phyloP scores from a whole-genome alignment of 2,888 invertebrate species.

The Microplitis deprimator region DNA sequence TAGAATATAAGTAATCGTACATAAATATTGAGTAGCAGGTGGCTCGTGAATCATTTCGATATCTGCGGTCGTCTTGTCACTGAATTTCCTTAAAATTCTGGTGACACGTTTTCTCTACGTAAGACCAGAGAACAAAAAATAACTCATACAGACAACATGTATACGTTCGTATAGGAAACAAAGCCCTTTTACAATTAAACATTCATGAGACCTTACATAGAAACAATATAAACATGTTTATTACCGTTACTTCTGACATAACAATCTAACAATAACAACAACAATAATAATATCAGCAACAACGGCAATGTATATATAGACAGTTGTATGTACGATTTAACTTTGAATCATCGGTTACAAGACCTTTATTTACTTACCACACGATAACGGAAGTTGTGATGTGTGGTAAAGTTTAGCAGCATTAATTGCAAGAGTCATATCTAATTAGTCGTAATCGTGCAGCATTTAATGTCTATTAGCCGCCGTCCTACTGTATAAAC shows the following conservation, averaged over 20 bases:
- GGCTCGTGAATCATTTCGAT: conserved; percentile 45
- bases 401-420: neutral
- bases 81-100: conserved; percentile 8
- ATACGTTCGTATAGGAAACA: neutral
- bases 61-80: conserved; percentile 19
- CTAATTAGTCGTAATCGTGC: conserved; percentile 30
- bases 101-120: neutral
- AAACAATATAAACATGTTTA: conserved; percentile 18
- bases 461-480: conserved; percentile 32
- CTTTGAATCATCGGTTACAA: neutral
- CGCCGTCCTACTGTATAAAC: conserved; percentile 14
- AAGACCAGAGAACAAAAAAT: neutral
- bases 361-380: neutral
- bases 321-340: neutral
- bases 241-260: conserved; percentile 26
- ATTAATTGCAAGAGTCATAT: conserved; percentile 10
- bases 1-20: conserved; percentile 26
- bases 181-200: conserved; percentile 17
- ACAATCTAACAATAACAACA: neutral
- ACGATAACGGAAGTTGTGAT: neutral
- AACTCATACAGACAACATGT: neutral
- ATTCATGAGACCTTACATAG: conserved; percentile 29
- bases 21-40: conserved; percentile 37
- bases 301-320: neutral
- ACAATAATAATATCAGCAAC: no score